Base-by-base conservation (phyloP, 2,113 vertebrate species). In the Bambusicola thoracicus region DNA sequence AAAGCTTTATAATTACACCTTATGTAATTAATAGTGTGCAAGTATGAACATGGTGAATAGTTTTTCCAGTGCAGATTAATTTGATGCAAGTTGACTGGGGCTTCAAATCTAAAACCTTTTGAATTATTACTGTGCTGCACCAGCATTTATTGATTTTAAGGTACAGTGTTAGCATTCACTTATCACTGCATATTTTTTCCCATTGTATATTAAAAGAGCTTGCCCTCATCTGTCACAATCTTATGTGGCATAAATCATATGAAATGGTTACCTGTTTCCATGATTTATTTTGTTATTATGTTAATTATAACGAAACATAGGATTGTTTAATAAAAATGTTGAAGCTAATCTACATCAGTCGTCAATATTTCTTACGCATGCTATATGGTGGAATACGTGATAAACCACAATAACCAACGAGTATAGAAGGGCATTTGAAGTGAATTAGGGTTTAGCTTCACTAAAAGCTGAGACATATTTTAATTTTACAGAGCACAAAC, bases 311-410 rank as follows among this genome's bases (percentile, higher is more conserved):
- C 66, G 65, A 83, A 85, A 85, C 88, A 96, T 40, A 56, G 36
- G 85, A 85, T 94, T 94, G 79, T 95, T 94, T 89, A 95, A 92
- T 94, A 91, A 96, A 96, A 96, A 87, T 27, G 88, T 77, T 90
- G 77, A 93, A 79, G 61, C 27, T 92, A 89, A 94, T 87, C 93
- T 96, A 21, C 92, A 94, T 36, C 21, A 53, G 69, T 69, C 63
- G 88, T 92, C 70, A 93, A 79, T 92, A 90, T 65, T 94, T 93
- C 80, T 94, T 87, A 89, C 0, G 6, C 91, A 66, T 12, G 38
- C 74, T 95, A 46, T 56, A 53, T 6, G 11, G 18, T 81, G 56
- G 84, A 94, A 86, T 74, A 78, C 56, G 48, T 68, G 51, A 92
- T 44, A 77, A 92, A 70, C 32, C 70, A 92, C 55, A 96, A 48